Conservation (phyloP, 1,140 invertebrate genomes). For the Hetaerina americana region DNA sequence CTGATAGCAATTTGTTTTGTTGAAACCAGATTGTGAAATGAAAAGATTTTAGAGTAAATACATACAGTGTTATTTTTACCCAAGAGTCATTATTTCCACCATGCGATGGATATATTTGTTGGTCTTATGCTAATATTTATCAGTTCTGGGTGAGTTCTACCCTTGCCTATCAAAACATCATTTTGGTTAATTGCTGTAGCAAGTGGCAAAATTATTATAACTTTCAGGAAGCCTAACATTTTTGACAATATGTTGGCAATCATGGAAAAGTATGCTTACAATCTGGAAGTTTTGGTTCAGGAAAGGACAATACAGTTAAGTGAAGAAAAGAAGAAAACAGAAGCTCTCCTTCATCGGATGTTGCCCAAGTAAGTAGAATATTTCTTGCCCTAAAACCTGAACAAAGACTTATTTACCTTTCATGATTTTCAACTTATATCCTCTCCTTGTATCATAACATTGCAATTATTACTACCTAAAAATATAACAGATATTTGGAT, state of each 20-base stretch:
- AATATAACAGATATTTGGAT: conserved; percentile 4
- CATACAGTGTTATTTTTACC: too few species aligned
- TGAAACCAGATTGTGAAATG: too few species aligned
- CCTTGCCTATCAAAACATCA: too few species aligned
- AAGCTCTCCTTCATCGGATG: conserved; percentile 67
- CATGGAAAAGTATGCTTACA: conserved; percentile 78
- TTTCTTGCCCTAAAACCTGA: background rate
- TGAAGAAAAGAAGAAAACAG: conserved; percentile 73
- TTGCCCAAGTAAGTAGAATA: conserved; percentile 50
- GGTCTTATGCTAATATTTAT: too few species aligned
- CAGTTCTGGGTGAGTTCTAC: too few species aligned
- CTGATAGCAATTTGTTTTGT: too few species aligned
- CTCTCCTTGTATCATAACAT: conserved; percentile 1
- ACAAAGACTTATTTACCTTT: background rate
- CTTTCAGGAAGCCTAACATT: conserved; percentile 59
- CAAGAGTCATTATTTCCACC: too few species aligned
- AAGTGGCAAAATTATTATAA: too few species aligned
- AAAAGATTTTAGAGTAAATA: too few species aligned
- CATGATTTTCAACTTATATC: background rate
- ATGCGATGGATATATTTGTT: too few species aligned
- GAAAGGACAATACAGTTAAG: conserved; percentile 64
- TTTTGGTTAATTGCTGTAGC: too few species aligned
- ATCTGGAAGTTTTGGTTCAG: conserved; percentile 66
- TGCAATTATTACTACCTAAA: conserved; percentile 3
- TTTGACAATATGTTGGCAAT: conserved; percentile 78